Evolutionary conservation across 2,888 invertebrate genomes (phyloP).

Genomic region (Papilio demoleus): DNA sequence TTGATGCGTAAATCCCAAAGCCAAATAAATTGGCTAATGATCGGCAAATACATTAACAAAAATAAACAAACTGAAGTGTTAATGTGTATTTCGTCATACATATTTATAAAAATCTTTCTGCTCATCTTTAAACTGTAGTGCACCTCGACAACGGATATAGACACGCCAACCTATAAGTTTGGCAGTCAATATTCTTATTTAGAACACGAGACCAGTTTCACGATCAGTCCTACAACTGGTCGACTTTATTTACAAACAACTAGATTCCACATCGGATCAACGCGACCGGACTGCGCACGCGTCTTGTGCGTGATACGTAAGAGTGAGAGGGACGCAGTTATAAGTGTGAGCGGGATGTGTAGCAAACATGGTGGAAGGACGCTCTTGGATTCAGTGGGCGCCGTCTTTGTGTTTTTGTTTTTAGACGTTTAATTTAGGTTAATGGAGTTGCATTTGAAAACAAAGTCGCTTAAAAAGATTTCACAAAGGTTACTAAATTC

Average conservation of each 20-base stretch:
- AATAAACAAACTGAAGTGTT: constrained; percentile 1
- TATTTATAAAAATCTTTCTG: constrained; percentile 7
- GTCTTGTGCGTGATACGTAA: constrained; percentile 35
- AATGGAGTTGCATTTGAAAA: constrained; percentile 27
- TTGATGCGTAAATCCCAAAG: not conserved
- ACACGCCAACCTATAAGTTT: constrained; percentile 16
- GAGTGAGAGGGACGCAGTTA: constrained; percentile 21
- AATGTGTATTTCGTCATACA: constrained; percentile 7
- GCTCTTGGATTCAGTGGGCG: constrained; percentile 34
- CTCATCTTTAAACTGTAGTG: not conserved
- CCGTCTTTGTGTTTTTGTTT: constrained; percentile 37
- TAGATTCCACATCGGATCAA: constrained; percentile 27
- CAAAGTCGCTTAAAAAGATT: not conserved
- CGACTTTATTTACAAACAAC: constrained; percentile 32
- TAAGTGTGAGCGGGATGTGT: constrained; percentile 25
- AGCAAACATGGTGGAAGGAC: constrained; percentile 41
- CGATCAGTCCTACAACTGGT: constrained; percentile 10
- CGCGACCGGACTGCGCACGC: constrained; percentile 25
- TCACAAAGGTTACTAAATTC: not conserved
- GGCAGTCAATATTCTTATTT: constrained; percentile 26
- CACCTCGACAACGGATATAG: constrained; percentile 18
- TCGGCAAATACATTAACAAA: not conserved
- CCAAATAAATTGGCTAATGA: not conserved
- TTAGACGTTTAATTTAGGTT: constrained; percentile 33
- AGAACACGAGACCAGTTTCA: constrained; percentile 9